A percentile compares a stretch with the other conserved stretches of the same genome.
Evolutionary conservation across 92 coral and sea anemone genomes (phyloP).

Genomic region (Heteractis magnifica): DNA sequence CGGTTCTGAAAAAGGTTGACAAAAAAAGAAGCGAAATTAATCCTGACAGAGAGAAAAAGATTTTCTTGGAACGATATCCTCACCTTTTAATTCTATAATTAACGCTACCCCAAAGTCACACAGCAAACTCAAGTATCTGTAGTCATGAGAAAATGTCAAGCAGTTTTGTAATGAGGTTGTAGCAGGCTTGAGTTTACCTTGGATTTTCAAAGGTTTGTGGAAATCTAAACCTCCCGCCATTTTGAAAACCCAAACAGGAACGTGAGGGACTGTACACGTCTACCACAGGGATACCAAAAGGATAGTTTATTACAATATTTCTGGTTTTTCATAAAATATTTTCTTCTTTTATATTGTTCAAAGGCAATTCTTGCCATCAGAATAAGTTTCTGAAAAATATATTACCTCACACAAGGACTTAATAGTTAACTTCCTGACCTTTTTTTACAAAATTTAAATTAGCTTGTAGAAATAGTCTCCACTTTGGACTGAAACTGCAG

Average conservation of each 20-base stretch:
- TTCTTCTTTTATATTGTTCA: neutral
- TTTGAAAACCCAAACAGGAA: constrained; percentile 20
- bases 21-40: no score
- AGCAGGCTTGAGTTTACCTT: constrained; percentile 35
- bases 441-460: neutral
- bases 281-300: constrained; percentile 16
- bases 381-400: neutral
- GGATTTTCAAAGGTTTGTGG: neutral
- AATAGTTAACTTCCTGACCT: no score
- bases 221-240: constrained; percentile 43
- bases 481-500: neutral
- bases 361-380: neutral
- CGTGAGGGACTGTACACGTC: constrained; percentile 17
- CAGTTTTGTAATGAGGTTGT: constrained; percentile 63
- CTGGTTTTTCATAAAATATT: neutral
- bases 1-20: no score
- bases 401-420: neutral
- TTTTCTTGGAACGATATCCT: neutral
- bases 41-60: neutral
- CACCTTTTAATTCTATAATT: constrained; percentile 42
- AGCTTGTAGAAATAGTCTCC: neutral
- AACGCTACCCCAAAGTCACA: constrained; percentile 57
- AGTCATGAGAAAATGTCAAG: constrained; percentile 39
- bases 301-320: neutral
- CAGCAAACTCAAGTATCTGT: constrained; percentile 39